Evolutionary conservation across 2,797 vertebrate species (phyloP).

Genomic region (Tapirus indicus): DNA sequence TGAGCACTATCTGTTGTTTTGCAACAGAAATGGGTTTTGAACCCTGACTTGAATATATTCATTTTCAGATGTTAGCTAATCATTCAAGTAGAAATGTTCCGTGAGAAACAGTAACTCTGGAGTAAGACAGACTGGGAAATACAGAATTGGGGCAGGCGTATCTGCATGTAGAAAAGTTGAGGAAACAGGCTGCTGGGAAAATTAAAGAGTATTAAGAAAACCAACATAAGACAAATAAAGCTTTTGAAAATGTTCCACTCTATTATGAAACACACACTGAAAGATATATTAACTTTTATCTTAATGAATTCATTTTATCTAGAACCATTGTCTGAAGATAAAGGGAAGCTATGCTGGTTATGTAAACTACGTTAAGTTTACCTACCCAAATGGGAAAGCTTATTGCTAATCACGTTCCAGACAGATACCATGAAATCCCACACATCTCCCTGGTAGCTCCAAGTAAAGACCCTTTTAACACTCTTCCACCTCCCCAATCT

Average conservation of each 20-base stretch:
- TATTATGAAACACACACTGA: not conserved
- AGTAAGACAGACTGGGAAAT: not conserved
- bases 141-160: not conserved
- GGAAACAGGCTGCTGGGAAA: not conserved
- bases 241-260: not conserved
- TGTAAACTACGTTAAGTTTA: not conserved
- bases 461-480: not conserved
- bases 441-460: not conserved
- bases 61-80: slow-evolving; percentile 29
- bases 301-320: not conserved
- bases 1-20: not conserved
- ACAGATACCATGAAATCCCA: not conserved
- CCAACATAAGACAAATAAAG: not conserved
- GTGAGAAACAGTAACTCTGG: not conserved
- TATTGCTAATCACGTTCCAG: not conserved
- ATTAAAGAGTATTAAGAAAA: slow-evolving; percentile 41
- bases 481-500: not conserved
- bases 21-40: slow-evolving; percentile 18
- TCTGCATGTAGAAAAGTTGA: not conserved
- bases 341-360: not conserved
- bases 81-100: not conserved
- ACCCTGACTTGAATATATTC: not conserved
- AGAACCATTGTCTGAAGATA: not conserved
- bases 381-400: not conserved
- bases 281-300: not conserved